Evolutionary conservation across 2,113 vertebrate genomes (phyloP).

Genomic region (Mastomys coucha): DNA sequence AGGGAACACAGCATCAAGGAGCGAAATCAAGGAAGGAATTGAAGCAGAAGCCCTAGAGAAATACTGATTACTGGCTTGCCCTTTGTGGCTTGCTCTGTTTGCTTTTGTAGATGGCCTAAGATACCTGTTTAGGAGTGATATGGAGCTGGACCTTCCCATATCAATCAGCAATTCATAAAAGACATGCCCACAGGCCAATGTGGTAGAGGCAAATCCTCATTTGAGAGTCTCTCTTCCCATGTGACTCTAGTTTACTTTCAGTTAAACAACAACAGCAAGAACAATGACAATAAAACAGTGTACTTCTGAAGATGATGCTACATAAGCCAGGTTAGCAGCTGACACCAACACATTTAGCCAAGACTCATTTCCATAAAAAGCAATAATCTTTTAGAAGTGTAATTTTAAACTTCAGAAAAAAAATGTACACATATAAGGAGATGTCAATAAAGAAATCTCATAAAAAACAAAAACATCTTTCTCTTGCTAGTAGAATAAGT

Average conservation of each 20-base stretch:
- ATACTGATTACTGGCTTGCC: no score
- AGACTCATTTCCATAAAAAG: slow-evolving; percentile 53
- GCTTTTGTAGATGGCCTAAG: background rate
- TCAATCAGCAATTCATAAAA: background rate
- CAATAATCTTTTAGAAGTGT: slow-evolving; percentile 48
- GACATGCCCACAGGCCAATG: background rate
- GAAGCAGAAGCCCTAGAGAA: background rate
- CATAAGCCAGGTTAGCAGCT: slow-evolving; percentile 72
- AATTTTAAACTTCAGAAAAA: slow-evolving; percentile 75
- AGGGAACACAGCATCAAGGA: background rate
- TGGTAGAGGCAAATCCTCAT: background rate
- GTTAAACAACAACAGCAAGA: background rate
- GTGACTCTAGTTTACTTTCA: background rate
- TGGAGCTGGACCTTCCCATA: background rate
- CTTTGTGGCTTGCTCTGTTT: background rate
- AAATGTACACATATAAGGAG: slow-evolving; percentile 9
- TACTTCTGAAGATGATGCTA: background rate
- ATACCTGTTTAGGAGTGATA: background rate
- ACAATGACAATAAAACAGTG: background rate
- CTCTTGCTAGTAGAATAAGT: background rate
- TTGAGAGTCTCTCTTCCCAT: background rate
- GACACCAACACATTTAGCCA: slow-evolving; percentile 9
- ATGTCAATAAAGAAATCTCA: slow-evolving; percentile 32
- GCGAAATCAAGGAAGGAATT: background rate
- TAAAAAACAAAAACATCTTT: slow-evolving; percentile 10